A percentile compares a stretch with the other conserved stretches of the same genome.
These are phyloP conservation scores for Monochamus saltuarius DNA, from an alignment of 1,140 invertebrate genomes.

Conservation along the genomic window DNA sequence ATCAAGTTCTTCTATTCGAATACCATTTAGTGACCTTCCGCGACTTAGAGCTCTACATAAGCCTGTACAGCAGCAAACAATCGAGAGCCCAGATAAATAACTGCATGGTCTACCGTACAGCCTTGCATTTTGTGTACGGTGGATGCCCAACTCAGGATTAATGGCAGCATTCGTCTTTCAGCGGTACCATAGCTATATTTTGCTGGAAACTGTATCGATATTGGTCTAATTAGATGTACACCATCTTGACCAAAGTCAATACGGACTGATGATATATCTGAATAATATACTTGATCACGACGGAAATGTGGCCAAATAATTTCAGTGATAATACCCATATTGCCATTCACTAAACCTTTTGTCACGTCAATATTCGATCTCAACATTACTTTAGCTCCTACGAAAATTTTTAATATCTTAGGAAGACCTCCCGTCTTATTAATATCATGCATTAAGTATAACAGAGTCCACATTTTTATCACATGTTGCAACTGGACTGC, in stretches of 20 bases:
- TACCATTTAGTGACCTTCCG: too few relatives aligned
- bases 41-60: too few relatives aligned
- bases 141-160: too few relatives aligned
- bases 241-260: constrained; percentile 2
- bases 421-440: constrained; percentile 11
- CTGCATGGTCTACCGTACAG: too few relatives aligned
- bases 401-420: constrained; percentile 10
- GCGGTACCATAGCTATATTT: constrained; percentile 6
- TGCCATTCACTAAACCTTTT: constrained; percentile 15
- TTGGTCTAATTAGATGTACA: constrained; percentile 2
- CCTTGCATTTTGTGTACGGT: too few relatives aligned
- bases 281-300: background rate
- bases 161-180: constrained; percentile 8
- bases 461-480: too few relatives aligned
- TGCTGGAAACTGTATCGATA: constrained; percentile 2
- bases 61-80: too few relatives aligned
- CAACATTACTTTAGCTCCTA: constrained; percentile 17
- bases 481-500: too few relatives aligned
- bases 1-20: too few relatives aligned
- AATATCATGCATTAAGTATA: too few relatives aligned
- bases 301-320: constrained; percentile 1
- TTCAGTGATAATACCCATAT: constrained; percentile 10
- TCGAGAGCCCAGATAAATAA: too few relatives aligned
- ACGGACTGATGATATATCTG: constrained; percentile 3
- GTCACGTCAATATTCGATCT: constrained; percentile 15